phyloP scores from a whole-genome alignment of 2,888 invertebrate genomes.

The Caenorhabditis doughertyi region DNA sequence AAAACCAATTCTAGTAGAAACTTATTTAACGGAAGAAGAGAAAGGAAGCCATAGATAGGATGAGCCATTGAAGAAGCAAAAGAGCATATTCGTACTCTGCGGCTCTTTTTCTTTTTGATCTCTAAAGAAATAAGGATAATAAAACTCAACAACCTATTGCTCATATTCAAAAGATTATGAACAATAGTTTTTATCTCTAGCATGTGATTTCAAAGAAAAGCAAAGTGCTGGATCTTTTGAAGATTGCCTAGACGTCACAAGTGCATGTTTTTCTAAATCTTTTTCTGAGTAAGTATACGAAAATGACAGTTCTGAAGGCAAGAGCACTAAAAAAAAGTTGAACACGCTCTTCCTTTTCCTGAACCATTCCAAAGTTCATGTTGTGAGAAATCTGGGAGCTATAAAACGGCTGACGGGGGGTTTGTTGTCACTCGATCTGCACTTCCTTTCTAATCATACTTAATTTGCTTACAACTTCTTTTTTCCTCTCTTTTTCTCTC shows the following conservation, averaged over 20 bases:
- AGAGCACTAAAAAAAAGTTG: no score
- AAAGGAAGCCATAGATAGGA: constrained; percentile 46
- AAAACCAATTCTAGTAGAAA: constrained; percentile 37
- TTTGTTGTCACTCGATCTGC: constrained; percentile 62
- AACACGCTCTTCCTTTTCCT: constrained; percentile 33
- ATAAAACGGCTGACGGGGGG: constrained; percentile 25
- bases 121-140: constrained; percentile 27
- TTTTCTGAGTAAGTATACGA: background rate
- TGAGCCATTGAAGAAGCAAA: constrained; percentile 19
- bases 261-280: constrained; percentile 11
- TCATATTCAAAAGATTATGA: constrained; percentile 42
- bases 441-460: constrained; percentile 64
- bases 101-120: background rate
- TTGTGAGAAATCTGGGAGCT: background rate
- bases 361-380: constrained; percentile 25
- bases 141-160: constrained; percentile 5
- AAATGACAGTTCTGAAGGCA: background rate
- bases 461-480: constrained; percentile 51
- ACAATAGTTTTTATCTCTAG: constrained; percentile 27
- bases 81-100: constrained; percentile 22
- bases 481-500: background rate
- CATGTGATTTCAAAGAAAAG: constrained; percentile 28
- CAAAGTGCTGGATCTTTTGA: constrained; percentile 1
- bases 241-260: constrained; percentile 12
- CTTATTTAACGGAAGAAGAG: constrained; percentile 44